phyloP scores from a whole-genome alignment of 2,113 vertebrate genomes.

The Laticauda colubrina region DNA sequence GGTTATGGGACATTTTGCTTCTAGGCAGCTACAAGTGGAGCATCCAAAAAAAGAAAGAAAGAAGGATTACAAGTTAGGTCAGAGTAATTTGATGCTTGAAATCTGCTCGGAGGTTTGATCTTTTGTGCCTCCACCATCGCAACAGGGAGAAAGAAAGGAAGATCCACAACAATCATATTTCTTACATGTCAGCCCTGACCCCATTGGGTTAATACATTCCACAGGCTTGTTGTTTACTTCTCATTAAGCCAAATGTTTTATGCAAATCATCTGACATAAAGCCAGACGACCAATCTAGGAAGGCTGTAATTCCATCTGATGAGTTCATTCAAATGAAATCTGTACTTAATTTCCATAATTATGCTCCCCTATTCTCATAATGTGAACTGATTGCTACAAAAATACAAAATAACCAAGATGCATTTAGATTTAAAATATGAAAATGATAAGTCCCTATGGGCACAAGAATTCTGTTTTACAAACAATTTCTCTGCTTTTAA shows the following conservation, averaged over 20 bases:
- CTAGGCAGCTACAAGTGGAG: constrained; percentile 63
- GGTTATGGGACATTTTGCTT: constrained; percentile 66
- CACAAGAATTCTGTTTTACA: constrained; percentile 68
- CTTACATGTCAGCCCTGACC: constrained; percentile 64
- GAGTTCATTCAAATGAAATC: constrained; percentile 79
- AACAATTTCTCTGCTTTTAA: constrained; percentile 50
- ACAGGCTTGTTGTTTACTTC: constrained; percentile 73
- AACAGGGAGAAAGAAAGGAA: background rate
- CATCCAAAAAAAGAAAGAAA: constrained; percentile 56
- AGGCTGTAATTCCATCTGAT: constrained; percentile 78
- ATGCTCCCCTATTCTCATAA: constrained; percentile 76
- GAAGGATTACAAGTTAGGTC: constrained; percentile 43
- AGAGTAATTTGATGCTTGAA: constrained; percentile 54
- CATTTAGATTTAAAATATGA: constrained; percentile 71
- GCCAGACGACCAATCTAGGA: constrained; percentile 75
- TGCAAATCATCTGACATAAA: constrained; percentile 76
- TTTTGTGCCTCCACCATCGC: constrained; percentile 49
- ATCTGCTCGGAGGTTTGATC: constrained; percentile 56
- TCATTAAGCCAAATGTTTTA: constrained; percentile 79
- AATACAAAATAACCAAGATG: constrained; percentile 70
- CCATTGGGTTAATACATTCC: constrained; percentile 70
- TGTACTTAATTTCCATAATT: constrained; percentile 80
- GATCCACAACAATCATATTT: constrained; percentile 62
- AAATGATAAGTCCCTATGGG: constrained; percentile 72
- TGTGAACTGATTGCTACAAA: constrained; percentile 75